Evolutionary conservation across 2,888 invertebrate genomes (phyloP), one percentile per base, ranked within the genome.

Genomic region (Ferdinandea cuprea): DNA sequence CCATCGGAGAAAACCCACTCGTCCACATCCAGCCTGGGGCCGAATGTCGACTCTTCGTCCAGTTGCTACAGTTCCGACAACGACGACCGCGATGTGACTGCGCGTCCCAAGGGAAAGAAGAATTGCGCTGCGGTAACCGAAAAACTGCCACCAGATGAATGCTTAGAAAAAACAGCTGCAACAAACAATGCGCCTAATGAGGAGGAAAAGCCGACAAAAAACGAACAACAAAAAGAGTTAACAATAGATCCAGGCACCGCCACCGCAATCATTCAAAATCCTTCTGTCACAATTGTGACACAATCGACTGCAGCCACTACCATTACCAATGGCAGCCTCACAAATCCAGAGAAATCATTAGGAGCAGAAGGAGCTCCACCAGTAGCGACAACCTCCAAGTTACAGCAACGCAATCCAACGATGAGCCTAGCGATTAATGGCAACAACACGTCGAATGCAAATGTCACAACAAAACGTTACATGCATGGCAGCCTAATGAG

Each of bases 21-120:
- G 85, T 94, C 95, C 87, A 92, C 94, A 42, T 95, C 95, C 0
- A 95, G 95, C 87, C 92, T 94, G 17, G 95, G 95, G 59, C 95
- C 94, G 13, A 93, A 95, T 85, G 92, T 94, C 25, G 95, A 95
- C 90, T 94, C 93, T 44, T 94, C 94, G 35, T 92, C 93, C 65
- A 93, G 93, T 86, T 94, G 93, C 42, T 90, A 93, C 52, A 93
- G 93, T 59, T 88, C 90, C 1, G 91, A 90, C 65, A 89, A 88
- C 50, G 91, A 91, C 59, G 89, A 90, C 40, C 76, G 76, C 11
- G 76, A 69, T 30, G 21, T 66, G 30, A 21, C 76, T 35, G 46
- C 71, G 25, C 59, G 71, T 74, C 80, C 42, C 66, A 59, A 80
- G 73, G 56, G 58, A 21, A 85, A 76, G 42, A 65, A 30, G 1